phyloP scores from a whole-genome alignment of 2,113 vertebrate genomes.

The Epinephelus moara region DNA sequence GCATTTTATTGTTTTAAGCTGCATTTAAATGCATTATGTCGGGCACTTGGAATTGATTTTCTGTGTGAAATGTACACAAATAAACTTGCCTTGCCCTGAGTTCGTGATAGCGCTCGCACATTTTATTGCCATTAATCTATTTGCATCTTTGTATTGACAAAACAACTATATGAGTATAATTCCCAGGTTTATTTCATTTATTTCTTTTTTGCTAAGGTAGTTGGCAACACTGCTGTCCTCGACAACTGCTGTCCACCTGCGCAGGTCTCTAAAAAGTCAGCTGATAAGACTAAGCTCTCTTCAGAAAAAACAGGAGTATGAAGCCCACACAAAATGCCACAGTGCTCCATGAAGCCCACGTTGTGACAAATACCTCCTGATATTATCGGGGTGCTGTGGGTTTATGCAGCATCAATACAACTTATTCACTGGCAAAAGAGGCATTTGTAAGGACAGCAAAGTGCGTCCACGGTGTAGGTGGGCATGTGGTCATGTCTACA shows the following conservation, averaged over 20 bases:
- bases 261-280: conserved; percentile 21
- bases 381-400: conserved; percentile 49
- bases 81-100: neutral
- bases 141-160: neutral
- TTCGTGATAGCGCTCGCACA: neutral
- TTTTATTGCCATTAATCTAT: neutral
- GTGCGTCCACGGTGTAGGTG: neutral
- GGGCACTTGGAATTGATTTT: neutral
- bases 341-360: conserved; percentile 7
- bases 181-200: neutral
- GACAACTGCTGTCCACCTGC: conserved; percentile 22
- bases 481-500: conserved; percentile 9
- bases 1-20: neutral
- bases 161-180: neutral
- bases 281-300: conserved; percentile 57
- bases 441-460: neutral
- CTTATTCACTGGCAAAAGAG: conserved; percentile 23
- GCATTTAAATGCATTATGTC: neutral
- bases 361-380: conserved; percentile 53
- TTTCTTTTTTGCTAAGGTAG: neutral
- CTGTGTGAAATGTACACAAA: neutral
- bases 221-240: neutral
- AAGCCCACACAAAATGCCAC: conserved; percentile 51
- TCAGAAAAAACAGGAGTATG: conserved; percentile 33
- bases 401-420: conserved; percentile 39